Evolutionary conservation across 2,113 vertebrate genomes (phyloP).

Genomic region (Alouatta palliata): DNA sequence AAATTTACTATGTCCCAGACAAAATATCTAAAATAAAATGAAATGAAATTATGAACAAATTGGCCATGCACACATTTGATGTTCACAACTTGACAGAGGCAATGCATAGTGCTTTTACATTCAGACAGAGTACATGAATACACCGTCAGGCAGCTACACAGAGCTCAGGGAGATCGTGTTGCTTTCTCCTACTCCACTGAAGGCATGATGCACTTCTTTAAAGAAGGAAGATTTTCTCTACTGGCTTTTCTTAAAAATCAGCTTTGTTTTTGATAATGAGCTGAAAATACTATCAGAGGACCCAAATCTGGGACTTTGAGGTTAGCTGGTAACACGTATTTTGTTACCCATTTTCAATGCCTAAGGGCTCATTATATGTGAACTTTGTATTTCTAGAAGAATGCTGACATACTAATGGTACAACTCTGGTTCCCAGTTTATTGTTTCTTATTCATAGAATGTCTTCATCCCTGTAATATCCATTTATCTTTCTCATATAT

Average conservation of each 20-base stretch:
- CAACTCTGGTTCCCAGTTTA: accelerated
- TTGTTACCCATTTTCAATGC: background rate
- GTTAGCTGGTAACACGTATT: background rate
- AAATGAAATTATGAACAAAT: background rate
- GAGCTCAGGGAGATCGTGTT: background rate
- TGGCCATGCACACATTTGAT: background rate
- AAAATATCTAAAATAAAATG: background rate
- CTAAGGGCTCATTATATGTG: background rate
- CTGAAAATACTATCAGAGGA: background rate
- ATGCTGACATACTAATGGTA: background rate
- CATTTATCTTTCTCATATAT: background rate
- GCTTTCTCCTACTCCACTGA: background rate
- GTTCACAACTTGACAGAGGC: background rate
- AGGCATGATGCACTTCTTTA: background rate
- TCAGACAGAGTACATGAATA: background rate
- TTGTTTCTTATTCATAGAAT: accelerated
- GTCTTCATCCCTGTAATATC: background rate
- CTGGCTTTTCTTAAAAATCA: background rate
- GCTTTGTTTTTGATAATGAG: background rate
- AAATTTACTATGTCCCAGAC: background rate
- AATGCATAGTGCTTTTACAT: background rate
- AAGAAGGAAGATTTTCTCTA: background rate
- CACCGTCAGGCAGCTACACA: background rate
- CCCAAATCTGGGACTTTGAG: background rate
- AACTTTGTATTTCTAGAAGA: background rate